phyloP scores from a whole-genome alignment of 2,113 vertebrate genomes.

The Narcine bancroftii region DNA sequence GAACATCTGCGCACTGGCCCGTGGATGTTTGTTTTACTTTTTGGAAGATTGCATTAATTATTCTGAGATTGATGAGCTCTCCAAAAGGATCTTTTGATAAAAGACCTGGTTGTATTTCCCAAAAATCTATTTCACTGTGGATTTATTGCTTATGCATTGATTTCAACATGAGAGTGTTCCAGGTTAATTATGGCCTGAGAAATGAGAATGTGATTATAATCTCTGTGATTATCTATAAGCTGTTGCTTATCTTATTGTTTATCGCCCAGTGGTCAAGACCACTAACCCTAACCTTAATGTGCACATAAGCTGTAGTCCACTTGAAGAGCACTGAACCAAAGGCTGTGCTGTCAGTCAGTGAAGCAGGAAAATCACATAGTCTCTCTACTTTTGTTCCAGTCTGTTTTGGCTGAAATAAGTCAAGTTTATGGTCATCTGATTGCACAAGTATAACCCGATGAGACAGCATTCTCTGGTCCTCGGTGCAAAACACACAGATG shows the following conservation, averaged over 20 bases:
- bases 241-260: not conserved
- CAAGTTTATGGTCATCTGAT: too few relatives aligned
- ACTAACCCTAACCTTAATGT: too few relatives aligned
- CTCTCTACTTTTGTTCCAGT: not conserved
- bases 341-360: not conserved
- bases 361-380: not conserved
- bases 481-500: too few relatives aligned
- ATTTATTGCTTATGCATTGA: not conserved
- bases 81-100: not conserved
- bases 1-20: not conserved
- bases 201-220: not conserved
- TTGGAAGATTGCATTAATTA: not conserved
- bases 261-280: not conserved
- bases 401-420: not conserved
- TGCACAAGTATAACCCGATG: too few relatives aligned
- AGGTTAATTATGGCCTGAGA: not conserved
- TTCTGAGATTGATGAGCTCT: not conserved
- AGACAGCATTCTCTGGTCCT: too few relatives aligned
- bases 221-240: not conserved
- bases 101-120: not conserved
- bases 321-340: not conserved
- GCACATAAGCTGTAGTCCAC: not conserved
- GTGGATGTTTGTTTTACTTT: not conserved
- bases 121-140: not conserved
- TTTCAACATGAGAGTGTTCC: too few relatives aligned